Evolutionary conservation across 53 echinoderm and acorn worm genomes (phyloP).

Genomic region (Crossaster papposus): DNA sequence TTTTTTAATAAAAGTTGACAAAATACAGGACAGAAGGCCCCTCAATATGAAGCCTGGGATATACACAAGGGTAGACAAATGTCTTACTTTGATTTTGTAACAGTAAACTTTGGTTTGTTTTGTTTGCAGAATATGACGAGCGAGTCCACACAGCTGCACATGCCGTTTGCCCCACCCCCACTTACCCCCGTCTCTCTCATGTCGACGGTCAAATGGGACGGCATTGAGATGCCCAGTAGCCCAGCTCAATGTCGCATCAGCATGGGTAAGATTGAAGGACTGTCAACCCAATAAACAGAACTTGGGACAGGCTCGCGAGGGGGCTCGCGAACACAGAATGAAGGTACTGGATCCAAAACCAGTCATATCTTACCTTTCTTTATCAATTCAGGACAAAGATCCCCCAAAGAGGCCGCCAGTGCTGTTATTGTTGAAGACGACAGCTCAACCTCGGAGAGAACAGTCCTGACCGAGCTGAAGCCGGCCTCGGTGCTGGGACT

Average conservation of each 20-base stretch:
- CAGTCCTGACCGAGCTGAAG: slow-evolving; percentile 59
- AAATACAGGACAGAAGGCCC: too few species aligned
- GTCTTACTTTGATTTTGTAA: background rate
- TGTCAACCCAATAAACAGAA: background rate
- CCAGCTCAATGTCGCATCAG: background rate
- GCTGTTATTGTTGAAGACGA: slow-evolving; percentile 35
- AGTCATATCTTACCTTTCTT: background rate
- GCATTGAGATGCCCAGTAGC: background rate
- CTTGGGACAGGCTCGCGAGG: background rate
- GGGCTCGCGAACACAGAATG: background rate
- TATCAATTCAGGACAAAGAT: slow-evolving; percentile 28
- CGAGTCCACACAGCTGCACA: slow-evolving; percentile 35
- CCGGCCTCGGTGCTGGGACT: slow-evolving; percentile 63
- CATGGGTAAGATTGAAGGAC: slow-evolving; percentile 29
- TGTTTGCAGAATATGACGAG: slow-evolving; percentile 45
- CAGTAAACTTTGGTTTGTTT: background rate
- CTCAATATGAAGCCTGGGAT: too few species aligned
- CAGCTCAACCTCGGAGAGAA: slow-evolving; percentile 34
- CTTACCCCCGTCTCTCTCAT: slow-evolving; percentile 42
- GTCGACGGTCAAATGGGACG: background rate
- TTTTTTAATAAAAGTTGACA: too few species aligned
- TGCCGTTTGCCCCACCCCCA: slow-evolving; percentile 12
- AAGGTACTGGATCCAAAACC: background rate
- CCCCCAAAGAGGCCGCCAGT: slow-evolving; percentile 43
- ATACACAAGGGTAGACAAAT: too few species aligned